A percentile compares a stretch with the other conserved stretches of the same genome.
Conservation (phyloP, 1,140 invertebrate genomes). For the Drosophila guanche region DNA sequence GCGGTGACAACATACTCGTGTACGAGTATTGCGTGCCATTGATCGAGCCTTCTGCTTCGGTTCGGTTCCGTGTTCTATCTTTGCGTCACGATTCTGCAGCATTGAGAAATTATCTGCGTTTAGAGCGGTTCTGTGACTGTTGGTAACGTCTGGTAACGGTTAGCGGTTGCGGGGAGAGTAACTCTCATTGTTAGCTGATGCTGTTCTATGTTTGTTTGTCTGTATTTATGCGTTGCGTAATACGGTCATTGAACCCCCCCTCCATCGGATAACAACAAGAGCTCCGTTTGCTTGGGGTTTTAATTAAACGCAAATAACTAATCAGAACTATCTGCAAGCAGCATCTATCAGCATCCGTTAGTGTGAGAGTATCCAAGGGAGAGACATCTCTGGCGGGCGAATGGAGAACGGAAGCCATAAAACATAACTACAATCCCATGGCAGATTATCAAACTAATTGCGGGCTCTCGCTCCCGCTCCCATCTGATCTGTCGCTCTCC, state of each 20-base stretch:
- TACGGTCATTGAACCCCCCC: conserved; percentile 77
- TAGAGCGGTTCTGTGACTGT: conserved; percentile 14
- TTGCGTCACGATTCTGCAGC: conserved; percentile 70
- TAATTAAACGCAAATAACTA: conserved; percentile 52
- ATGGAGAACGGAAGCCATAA: conserved; percentile 73
- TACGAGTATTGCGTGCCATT: conserved; percentile 28
- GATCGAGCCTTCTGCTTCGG: conserved; percentile 45
- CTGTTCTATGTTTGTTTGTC: conserved; percentile 25
- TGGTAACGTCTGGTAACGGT: conserved; percentile 1
- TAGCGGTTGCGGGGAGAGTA: conserved; percentile 25
- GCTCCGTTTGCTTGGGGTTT: too few relatives aligned
- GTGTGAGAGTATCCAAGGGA: too few relatives aligned
- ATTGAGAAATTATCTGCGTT: conserved; percentile 69
- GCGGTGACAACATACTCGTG: conserved; percentile 35
- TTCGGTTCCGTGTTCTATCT: conserved; percentile 37
- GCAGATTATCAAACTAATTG: conserved; percentile 30
- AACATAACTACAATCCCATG: conserved; percentile 54
- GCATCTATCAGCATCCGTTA: too few relatives aligned
- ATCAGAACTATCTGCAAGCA: conserved; percentile 5
- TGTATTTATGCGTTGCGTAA: conserved; percentile 70
- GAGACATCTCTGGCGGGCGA: background rate
- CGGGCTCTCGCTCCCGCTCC: conserved; percentile 5
- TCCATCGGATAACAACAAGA: conserved; percentile 7
- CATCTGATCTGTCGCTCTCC: conserved; percentile 9
- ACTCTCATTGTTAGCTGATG: conserved; percentile 37